These are phyloP conservation scores for Cremastinae sp. DNA, from an alignment of 2,888 invertebrate species.

Conservation along the genomic window DNA sequence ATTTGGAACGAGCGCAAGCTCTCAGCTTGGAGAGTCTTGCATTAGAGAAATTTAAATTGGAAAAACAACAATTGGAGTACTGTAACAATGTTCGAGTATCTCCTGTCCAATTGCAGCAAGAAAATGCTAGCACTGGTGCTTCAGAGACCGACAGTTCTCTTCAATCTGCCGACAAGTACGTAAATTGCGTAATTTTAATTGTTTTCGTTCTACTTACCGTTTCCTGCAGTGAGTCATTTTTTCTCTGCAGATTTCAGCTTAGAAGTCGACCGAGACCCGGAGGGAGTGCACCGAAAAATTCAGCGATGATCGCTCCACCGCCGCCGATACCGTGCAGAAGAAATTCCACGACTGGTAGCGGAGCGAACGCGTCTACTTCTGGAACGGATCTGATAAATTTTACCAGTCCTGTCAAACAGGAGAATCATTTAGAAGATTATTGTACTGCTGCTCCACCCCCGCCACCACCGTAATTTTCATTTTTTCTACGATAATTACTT, in stretches of 20 bases:
- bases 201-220: too few relatives aligned
- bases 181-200: slow-evolving; percentile 1
- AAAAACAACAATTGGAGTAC: slow-evolving; percentile 81
- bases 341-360: slow-evolving; percentile 75
- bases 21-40: slow-evolving; percentile 93
- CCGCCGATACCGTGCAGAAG: slow-evolving; percentile 77
- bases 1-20: slow-evolving; percentile 93
- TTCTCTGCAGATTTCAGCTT: slow-evolving; percentile 77
- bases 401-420: slow-evolving; percentile 78
- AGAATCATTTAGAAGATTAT: slow-evolving; percentile 72
- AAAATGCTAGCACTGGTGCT: slow-evolving; percentile 59
- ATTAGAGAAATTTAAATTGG: slow-evolving; percentile 89
- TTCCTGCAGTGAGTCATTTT: too few relatives aligned
- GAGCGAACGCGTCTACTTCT: slow-evolving; percentile 68
- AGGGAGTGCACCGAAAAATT: slow-evolving; percentile 79
- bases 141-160: slow-evolving; percentile 69
- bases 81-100: slow-evolving; percentile 65
- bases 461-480: slow-evolving; percentile 71
- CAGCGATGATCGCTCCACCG: slow-evolving; percentile 81
- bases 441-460: slow-evolving; percentile 72
- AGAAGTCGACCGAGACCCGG: slow-evolving; percentile 84
- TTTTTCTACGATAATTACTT: slow-evolving; percentile 20
- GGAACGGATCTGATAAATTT: slow-evolving; percentile 77
- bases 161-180: slow-evolving; percentile 71
- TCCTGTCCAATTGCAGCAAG: slow-evolving; percentile 51